phyloP scores from a whole-genome alignment of 2,888 invertebrate species.

The Lasiommata megera region DNA sequence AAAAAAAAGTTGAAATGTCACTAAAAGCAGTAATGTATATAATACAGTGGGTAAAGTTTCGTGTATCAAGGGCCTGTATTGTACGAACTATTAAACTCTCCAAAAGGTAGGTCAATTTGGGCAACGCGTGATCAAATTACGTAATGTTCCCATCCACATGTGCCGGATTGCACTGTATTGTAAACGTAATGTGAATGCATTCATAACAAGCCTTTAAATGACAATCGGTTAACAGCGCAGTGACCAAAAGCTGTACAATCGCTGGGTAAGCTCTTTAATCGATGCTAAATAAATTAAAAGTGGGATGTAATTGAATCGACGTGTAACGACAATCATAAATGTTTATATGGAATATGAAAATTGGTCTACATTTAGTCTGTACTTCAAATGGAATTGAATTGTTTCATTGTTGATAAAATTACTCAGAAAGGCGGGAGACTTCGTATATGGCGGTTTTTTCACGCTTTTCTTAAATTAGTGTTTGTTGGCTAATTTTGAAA shows the following conservation, averaged over 20 bases:
- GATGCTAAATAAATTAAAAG: conserved; percentile 22
- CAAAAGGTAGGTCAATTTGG: conserved; percentile 69
- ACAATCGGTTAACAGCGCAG: conserved; percentile 43
- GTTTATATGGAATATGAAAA: conserved; percentile 8
- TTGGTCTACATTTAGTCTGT: neutral
- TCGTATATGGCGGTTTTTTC: too few relatives aligned
- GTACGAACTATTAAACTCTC: conserved; percentile 76
- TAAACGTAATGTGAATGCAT: conserved; percentile 49
- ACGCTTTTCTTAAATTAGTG: too few relatives aligned
- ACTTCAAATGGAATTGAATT: neutral
- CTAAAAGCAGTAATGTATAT: conserved; percentile 41
- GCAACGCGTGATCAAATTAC: conserved; percentile 66
- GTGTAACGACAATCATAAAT: conserved; percentile 9
- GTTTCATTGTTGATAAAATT: neutral
- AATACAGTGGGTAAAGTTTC: conserved; percentile 14
- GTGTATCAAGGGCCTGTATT: conserved; percentile 40
- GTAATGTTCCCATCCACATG: conserved; percentile 54
- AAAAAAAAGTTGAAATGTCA: too few relatives aligned
- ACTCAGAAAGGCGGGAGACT: neutral
- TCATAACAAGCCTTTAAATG: conserved; percentile 39
- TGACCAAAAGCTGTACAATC: conserved; percentile 21
- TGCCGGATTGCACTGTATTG: conserved; percentile 41
- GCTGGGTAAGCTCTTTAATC: conserved; percentile 21
- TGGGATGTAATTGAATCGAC: conserved; percentile 12
- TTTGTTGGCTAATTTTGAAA: too few relatives aligned